Evolutionary conservation across 2,888 invertebrate genomes (phyloP).

Genomic region (Phaonia tiefii): DNA sequence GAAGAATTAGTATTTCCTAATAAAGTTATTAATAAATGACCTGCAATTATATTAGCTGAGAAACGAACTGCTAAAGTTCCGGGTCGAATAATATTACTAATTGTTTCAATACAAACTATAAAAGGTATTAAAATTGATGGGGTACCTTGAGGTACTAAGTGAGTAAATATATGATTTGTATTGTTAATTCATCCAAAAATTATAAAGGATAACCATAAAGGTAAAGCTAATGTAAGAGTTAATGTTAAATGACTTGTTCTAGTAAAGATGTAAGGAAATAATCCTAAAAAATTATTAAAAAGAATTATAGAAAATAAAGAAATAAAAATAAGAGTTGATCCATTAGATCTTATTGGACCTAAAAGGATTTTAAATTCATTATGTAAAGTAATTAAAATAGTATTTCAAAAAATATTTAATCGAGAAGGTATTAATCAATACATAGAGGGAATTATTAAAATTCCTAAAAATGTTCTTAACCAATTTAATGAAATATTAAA

Average conservation of each 20-base stretch:
- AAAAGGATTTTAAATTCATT: slow-evolving; percentile 77
- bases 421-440: slow-evolving; percentile 83
- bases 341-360: slow-evolving; percentile 46
- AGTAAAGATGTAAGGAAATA: slow-evolving; percentile 72
- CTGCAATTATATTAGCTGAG: slow-evolving; percentile 90
- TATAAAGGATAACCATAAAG: slow-evolving; percentile 85
- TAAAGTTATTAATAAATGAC: slow-evolving; percentile 85
- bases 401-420: slow-evolving; percentile 81
- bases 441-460: slow-evolving; percentile 79
- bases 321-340: slow-evolving; percentile 53
- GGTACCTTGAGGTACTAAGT: slow-evolving; percentile 86
- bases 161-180: slow-evolving; percentile 84
- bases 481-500: slow-evolving; percentile 83
- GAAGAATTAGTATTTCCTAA: slow-evolving; percentile 80
- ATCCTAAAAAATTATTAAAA: slow-evolving; percentile 86
- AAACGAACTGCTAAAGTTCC: slow-evolving; percentile 86
- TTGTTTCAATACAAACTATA: slow-evolving; percentile 88
- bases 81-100: slow-evolving; percentile 87
- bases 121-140: slow-evolving; percentile 84
- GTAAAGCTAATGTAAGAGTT: slow-evolving; percentile 83
- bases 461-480: slow-evolving; percentile 82
- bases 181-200: slow-evolving; percentile 85
- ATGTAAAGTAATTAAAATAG: slow-evolving; percentile 56
- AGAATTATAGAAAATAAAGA: slow-evolving; percentile 78
- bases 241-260: slow-evolving; percentile 81